Percentiles rank a stretch among this genome's conserved stretches.
Conservation (phyloP, 2,113 vertebrate species). For the Ranitomeya imitator region DNA sequence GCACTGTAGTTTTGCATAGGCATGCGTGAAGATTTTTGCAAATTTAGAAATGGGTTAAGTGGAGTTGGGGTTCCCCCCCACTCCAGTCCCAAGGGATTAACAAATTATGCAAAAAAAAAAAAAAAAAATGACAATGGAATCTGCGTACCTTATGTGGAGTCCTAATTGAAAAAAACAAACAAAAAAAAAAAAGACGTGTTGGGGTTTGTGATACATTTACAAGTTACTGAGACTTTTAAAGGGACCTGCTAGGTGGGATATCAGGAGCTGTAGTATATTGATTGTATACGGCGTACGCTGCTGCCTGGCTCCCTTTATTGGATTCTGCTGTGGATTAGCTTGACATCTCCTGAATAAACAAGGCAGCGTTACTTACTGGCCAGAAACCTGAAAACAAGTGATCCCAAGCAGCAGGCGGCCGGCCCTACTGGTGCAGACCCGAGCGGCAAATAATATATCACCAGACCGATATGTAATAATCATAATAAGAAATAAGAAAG, state of each 20-base stretch:
- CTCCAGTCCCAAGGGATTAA: background rate
- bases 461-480: background rate
- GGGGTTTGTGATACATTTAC: background rate
- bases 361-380: constrained; percentile 28
- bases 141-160: background rate
- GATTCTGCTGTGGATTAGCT: constrained; percentile 37
- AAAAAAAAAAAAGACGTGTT: background rate
- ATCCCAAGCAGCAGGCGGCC: constrained; percentile 21
- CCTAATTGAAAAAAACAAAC: background rate
- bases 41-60: background rate
- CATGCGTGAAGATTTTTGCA: background rate
- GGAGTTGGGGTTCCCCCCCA: constrained; percentile 3
- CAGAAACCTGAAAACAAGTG: constrained; percentile 1
- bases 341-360: constrained; percentile 50
- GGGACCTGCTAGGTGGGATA: background rate
- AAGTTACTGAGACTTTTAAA: constrained; percentile 20
- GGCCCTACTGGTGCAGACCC: background rate
- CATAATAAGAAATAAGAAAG: background rate
- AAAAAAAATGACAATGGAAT: background rate
- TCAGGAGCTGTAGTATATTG: constrained; percentile 12
- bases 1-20: background rate
- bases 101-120: constrained; percentile 37
- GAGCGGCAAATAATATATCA: background rate
- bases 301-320: background rate
- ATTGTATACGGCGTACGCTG: background rate